These are phyloP conservation scores for Anguilla anguilla DNA, from an alignment of 2,797 vertebrate species.

Conservation along the genomic window DNA sequence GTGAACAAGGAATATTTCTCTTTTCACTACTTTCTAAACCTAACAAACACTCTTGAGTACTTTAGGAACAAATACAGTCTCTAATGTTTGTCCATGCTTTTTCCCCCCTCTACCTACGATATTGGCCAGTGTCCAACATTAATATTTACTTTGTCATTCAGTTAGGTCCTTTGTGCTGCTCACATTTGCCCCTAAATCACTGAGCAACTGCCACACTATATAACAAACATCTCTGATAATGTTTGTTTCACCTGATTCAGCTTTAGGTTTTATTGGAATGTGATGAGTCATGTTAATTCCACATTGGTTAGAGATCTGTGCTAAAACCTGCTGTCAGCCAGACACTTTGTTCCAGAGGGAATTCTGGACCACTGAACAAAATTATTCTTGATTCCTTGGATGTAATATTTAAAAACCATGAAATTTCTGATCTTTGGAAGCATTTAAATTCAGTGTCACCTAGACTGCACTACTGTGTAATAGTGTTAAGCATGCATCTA, in stretches of 20 bases:
- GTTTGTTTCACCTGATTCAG: background rate
- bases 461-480: background rate
- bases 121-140: background rate
- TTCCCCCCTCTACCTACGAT: background rate
- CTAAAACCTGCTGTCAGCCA: background rate
- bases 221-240: too few species aligned
- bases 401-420: background rate
- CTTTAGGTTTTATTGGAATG: background rate
- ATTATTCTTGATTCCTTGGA: background rate
- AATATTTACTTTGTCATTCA: slow-evolving; percentile 5
- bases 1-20: background rate
- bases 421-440: background rate
- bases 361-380: slow-evolving; percentile 1
- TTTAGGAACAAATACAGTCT: background rate
- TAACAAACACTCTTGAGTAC: background rate
- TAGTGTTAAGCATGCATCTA: background rate
- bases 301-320: background rate
- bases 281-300: background rate
- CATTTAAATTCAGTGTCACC: background rate
- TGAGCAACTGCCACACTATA: background rate
- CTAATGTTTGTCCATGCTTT: background rate
- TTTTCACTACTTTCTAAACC: background rate
- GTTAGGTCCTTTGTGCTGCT: background rate
- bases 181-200: background rate
- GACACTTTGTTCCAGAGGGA: background rate